A percentile compares a stretch with the other conserved stretches of the same genome.
These are phyloP conservation scores for Hyppa rectilinea DNA, from an alignment of 2,888 invertebrate genomes.

Conservation along the genomic window DNA sequence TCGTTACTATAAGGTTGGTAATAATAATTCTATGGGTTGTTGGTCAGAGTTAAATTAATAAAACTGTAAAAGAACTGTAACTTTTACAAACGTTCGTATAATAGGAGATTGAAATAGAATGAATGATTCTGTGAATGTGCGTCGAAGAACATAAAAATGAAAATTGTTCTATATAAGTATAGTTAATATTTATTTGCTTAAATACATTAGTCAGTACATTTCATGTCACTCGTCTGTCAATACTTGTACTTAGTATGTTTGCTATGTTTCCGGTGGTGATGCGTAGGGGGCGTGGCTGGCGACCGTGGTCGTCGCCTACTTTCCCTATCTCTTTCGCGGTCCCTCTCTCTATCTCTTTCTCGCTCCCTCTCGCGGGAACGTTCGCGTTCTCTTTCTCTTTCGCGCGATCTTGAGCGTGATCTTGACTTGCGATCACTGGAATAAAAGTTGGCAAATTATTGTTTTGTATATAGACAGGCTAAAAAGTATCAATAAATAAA, in stretches of 20 bases:
- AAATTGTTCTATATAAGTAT: conserved; percentile 23
- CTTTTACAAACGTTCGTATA: background rate
- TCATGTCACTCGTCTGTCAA: conserved; percentile 59
- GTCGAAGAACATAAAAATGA: background rate
- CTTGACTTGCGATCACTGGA: conserved; percentile 82
- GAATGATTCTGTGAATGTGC: background rate
- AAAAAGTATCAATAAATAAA: background rate
- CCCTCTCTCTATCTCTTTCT: conserved; percentile 77
- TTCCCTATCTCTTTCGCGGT: conserved; percentile 76
- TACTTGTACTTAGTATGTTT: conserved; percentile 88
- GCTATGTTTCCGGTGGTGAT: conserved; percentile 84
- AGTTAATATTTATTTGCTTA: conserved; percentile 63
- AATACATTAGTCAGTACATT: conserved; percentile 38
- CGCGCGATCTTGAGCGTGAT: conserved; percentile 80
- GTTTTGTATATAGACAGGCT: background rate
- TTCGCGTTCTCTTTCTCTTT: conserved; percentile 74
- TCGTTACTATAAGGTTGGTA: background rate
- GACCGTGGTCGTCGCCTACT: conserved; percentile 80
- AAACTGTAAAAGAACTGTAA: too few relatives aligned
- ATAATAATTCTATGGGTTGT: background rate
- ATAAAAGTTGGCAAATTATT: background rate
- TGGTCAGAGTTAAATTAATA: too few relatives aligned
- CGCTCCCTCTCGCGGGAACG: conserved; percentile 74
- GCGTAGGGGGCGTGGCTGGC: conserved; percentile 84
- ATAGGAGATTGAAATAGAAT: too few relatives aligned